Evolutionary conservation across 2,888 invertebrate species (phyloP).

Genomic region (Cataglyphis cursor): DNA sequence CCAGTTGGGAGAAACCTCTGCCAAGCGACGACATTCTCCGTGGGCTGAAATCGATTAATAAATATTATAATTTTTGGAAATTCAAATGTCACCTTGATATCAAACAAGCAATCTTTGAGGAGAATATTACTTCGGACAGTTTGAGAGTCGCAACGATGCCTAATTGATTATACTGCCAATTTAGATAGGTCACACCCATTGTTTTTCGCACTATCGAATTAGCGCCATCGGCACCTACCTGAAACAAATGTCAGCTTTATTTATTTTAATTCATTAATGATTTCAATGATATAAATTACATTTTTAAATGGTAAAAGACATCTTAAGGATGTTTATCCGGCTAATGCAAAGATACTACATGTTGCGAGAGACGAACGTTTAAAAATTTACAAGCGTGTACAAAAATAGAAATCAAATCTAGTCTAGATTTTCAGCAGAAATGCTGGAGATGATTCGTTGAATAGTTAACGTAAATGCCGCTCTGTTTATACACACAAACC

Average conservation of each 20-base stretch:
- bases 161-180: slow-evolving; percentile 95
- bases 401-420: slow-evolving; percentile 82
- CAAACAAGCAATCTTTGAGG: not conserved
- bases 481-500: not conserved
- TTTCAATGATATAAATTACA: not conserved
- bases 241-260: slow-evolving; percentile 71
- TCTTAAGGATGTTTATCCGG: not conserved
- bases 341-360: slow-evolving; percentile 36
- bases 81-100: not conserved
- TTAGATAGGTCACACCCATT: slow-evolving; percentile 93
- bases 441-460: slow-evolving; percentile 33
- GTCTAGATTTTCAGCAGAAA: slow-evolving; percentile 71
- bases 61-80: not conserved
- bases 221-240: slow-evolving; percentile 98
- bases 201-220: slow-evolving; percentile 95
- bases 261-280: not conserved
- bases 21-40: slow-evolving; percentile 96
- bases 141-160: slow-evolving; percentile 97
- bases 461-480: slow-evolving; percentile 8
- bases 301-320: slow-evolving; percentile 10
- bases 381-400: slow-evolving; percentile 73
- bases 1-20: slow-evolving; percentile 97
- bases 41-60: slow-evolving; percentile 87
- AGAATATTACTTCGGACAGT: slow-evolving; percentile 90
- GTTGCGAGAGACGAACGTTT: slow-evolving; percentile 62